Conservation (phyloP, 1,140 invertebrate species). For the Chrysomallon squamiferum region DNA sequence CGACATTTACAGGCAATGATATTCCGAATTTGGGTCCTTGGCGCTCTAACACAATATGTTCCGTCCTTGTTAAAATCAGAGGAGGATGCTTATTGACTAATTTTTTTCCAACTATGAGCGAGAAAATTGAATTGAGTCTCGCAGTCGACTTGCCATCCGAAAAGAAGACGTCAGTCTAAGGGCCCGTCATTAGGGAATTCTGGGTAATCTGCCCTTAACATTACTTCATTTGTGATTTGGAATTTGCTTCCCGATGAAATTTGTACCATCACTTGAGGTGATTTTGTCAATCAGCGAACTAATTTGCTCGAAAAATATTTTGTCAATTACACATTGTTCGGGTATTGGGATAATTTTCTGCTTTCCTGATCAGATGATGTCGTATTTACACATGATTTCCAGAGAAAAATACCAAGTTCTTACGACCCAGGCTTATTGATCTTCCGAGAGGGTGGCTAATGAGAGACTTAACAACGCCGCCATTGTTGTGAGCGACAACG, state of each 20-base stretch:
- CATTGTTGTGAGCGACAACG: neutral
- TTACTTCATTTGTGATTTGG: slow-evolving; percentile 25
- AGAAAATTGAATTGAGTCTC: slow-evolving; percentile 6
- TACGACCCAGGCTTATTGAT: slow-evolving; percentile 11
- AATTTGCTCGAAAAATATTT: slow-evolving; percentile 33
- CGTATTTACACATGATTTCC: slow-evolving; percentile 27
- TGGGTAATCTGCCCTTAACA: slow-evolving; percentile 21
- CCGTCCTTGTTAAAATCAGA: neutral
- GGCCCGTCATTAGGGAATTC: slow-evolving; percentile 17
- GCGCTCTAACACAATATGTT: slow-evolving; percentile 20
- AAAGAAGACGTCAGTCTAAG: slow-evolving; percentile 6
- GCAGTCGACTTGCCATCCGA: neutral
- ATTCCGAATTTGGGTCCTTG: slow-evolving; percentile 5
- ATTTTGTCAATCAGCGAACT: slow-evolving; percentile 28
- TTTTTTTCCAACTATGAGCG: neutral
- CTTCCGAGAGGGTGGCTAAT: slow-evolving; percentile 15
- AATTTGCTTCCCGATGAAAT: slow-evolving; percentile 26
- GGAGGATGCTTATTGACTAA: neutral
- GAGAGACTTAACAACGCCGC: slow-evolving; percentile 3
- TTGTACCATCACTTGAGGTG: slow-evolving; percentile 24
- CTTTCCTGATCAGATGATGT: slow-evolving; percentile 11
- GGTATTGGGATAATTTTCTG: slow-evolving; percentile 23
- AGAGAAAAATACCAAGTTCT: slow-evolving; percentile 11
- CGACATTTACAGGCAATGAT: neutral
- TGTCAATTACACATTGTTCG: slow-evolving; percentile 31